phyloP scores from a whole-genome alignment of 2,797 vertebrate species.

The Glossophaga mutica region DNA sequence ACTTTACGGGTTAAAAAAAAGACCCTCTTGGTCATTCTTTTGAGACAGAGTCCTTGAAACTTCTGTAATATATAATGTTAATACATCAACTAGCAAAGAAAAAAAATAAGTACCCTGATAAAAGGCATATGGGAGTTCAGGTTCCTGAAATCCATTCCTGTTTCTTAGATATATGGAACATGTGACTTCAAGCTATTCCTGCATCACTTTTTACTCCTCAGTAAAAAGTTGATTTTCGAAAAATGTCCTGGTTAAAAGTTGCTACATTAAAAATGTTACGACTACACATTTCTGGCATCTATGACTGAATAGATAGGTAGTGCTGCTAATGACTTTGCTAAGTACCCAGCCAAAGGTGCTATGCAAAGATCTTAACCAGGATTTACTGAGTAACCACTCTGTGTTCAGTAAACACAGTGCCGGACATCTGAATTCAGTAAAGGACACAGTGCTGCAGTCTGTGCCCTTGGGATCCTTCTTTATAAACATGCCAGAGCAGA shows the following conservation, averaged over 20 bases:
- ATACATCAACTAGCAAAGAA: neutral
- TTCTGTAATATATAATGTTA: neutral
- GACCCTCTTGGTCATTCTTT: conserved; percentile 2
- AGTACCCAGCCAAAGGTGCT: neutral
- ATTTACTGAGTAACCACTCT: neutral
- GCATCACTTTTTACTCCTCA: neutral
- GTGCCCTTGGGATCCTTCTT: conserved; percentile 57
- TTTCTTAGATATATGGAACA: neutral
- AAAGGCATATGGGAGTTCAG: conserved; percentile 4
- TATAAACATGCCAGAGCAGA: conserved; percentile 60
- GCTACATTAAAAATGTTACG: neutral
- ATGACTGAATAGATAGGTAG: neutral
- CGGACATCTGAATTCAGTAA: conserved; percentile 52
- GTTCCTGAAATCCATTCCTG: neutral
- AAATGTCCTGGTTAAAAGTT: neutral
- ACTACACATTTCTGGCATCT: neutral
- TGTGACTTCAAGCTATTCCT: neutral
- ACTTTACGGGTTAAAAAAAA: conserved; percentile 6
- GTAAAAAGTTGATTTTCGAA: conserved; percentile 24
- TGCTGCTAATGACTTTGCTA: neutral
- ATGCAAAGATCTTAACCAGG: neutral
- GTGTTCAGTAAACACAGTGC: neutral
- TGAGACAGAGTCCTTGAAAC: neutral
- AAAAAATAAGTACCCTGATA: neutral
- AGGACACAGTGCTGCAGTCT: conserved; percentile 19